Conservation (phyloP, 2,797 vertebrate species). For the Onychomys leucogaster region DNA sequence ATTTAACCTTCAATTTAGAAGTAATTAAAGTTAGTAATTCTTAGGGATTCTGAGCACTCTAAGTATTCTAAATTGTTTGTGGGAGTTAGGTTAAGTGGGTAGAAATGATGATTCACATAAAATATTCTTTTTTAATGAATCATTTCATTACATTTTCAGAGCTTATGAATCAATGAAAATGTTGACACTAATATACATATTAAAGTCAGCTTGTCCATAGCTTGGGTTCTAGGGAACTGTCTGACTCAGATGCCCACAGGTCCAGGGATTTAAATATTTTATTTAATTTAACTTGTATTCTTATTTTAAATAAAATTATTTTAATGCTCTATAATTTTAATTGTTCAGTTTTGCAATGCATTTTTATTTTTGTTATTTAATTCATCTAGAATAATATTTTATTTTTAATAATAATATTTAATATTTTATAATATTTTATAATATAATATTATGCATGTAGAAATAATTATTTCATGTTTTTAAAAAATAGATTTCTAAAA, state of each 20-base stretch:
- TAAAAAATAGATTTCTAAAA: neutral
- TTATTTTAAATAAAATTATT: neutral
- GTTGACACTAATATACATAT: neutral
- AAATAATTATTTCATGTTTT: too few species aligned
- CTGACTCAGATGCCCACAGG: neutral
- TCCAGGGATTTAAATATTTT: neutral
- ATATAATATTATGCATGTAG: too few species aligned
- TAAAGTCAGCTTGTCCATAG: neutral
- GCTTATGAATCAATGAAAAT: neutral
- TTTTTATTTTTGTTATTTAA: neutral
- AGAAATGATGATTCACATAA: slow-evolving; percentile 57
- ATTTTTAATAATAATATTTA: too few species aligned
- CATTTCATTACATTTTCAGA: slow-evolving; percentile 54
- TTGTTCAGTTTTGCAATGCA: neutral
- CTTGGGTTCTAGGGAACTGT: neutral
- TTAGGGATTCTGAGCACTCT: neutral
- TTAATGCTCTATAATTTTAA: neutral
- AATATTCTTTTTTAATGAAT: slow-evolving; percentile 31
- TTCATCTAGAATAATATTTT: neutral
- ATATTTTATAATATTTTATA: too few species aligned
- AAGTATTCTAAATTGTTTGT: slow-evolving; percentile 34
- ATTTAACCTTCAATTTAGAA: slow-evolving; percentile 30
- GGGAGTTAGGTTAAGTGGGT: neutral
- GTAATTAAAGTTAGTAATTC: slow-evolving; percentile 45
- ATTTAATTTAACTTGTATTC: neutral